Percentiles rank a stretch among this genome's conserved stretches.
phyloP scores from a whole-genome alignment of 1,140 invertebrate genomes.

The Paralvinella palmiformis region DNA sequence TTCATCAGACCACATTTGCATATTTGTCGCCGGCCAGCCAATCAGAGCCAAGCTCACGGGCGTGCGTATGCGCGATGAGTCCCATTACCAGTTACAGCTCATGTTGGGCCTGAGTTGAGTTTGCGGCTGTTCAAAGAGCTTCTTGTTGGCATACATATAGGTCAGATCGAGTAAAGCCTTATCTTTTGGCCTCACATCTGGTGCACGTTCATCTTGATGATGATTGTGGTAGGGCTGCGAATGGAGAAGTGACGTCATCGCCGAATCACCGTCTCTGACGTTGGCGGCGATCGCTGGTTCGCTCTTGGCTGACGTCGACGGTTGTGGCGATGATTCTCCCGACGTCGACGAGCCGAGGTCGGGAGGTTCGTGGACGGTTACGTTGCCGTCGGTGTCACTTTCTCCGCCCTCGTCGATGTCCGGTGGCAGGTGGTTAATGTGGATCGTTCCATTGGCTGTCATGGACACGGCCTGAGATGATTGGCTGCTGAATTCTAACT shows the following conservation, averaged over 20 bases:
- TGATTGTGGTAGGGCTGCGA: neutral
- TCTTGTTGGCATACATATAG: neutral
- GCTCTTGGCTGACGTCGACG: no score
- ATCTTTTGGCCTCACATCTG: slow-evolving; percentile 11
- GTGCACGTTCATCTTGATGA: slow-evolving; percentile 5
- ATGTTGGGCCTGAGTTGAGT: neutral
- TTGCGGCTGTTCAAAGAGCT: neutral
- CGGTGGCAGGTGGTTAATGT: neutral
- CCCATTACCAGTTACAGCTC: slow-evolving; percentile 11
- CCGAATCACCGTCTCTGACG: neutral
- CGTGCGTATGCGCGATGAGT: no score
- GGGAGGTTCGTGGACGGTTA: neutral
- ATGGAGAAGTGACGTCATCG: neutral
- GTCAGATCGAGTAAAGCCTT: slow-evolving; percentile 5
- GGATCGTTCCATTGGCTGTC: neutral
- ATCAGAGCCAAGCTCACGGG: no score
- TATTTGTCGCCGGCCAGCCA: no score
- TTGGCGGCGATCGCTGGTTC: no score
- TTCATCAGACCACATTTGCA: no score
- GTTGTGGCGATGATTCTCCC: no score
- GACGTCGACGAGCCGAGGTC: slow-evolving; percentile 1
- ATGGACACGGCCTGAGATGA: neutral
- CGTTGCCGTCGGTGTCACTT: neutral
- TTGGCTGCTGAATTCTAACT: slow-evolving; percentile 1
- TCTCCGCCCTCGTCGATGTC: neutral